A percentile compares a stretch with the other conserved stretches of the same genome.
phyloP scores from a whole-genome alignment of 53 echinoderm and acorn worm species.

The Echinometra lucunter region DNA sequence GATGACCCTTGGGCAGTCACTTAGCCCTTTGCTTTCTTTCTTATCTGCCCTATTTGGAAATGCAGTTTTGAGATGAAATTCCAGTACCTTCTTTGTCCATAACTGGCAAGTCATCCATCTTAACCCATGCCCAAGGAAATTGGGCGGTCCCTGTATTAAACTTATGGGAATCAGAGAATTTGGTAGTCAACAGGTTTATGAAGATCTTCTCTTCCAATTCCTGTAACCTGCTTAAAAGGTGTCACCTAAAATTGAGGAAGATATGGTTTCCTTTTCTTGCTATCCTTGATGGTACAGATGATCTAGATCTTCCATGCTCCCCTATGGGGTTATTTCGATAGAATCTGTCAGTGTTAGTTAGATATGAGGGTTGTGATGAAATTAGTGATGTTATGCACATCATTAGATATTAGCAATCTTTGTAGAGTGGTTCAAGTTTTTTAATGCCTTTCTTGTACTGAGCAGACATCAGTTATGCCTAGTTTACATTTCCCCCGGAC shows the following conservation, averaged over 20 bases:
- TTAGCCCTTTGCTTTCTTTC: not conserved
- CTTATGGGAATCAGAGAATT: too few species aligned
- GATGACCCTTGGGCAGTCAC: not conserved
- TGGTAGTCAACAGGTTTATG: too few species aligned
- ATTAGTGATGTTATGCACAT: not conserved
- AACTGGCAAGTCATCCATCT: not conserved
- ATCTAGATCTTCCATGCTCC: conserved; percentile 27
- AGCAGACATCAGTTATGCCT: not conserved
- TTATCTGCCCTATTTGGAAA: not conserved
- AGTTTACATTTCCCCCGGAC: too few species aligned
- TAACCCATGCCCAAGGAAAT: too few species aligned
- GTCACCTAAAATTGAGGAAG: not conserved
- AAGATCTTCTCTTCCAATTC: not conserved
- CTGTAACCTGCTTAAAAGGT: not conserved
- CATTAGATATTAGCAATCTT: not conserved
- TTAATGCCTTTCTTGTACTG: not conserved
- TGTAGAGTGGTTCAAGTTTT: not conserved
- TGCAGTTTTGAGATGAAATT: not conserved
- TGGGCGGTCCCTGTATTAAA: too few species aligned
- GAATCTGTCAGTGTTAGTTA: conserved; percentile 28
- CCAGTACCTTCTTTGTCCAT: not conserved
- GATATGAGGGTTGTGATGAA: not conserved
- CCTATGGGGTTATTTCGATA: not conserved
- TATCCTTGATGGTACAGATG: not conserved
- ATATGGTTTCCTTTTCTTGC: not conserved